Base-by-base conservation (phyloP, 2,113 vertebrate species). In the Alaudala cheleensis region DNA sequence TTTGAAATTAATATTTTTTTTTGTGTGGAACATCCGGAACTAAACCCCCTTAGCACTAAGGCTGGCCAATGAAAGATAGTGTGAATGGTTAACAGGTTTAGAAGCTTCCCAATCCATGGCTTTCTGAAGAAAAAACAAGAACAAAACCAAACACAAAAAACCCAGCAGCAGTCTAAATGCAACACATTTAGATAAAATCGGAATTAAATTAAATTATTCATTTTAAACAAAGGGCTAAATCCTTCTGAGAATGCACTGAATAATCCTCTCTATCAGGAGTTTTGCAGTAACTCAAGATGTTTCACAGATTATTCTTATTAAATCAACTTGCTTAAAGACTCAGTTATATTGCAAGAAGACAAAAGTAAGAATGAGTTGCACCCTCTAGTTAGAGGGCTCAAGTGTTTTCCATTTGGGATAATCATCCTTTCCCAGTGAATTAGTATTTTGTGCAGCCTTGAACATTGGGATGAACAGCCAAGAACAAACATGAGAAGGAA, bases 121-220 rank as follows among this genome's bases (percentile, higher is more conserved):
- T 72, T 12, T 84, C 15, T 50, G 9, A 22, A 40, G 47, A 19
- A 40, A 33, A 47, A 40, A 1, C 0, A 11, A 23, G 14, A 26
- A 45, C 6, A 24, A 62, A 69, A 73, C 69, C 58, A 83, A 58
- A 19, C 26, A 29, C 28, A 44, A 31, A 42, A 47, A 40, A 1
- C 0, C 2, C 1, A 62, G 5, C 19, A 81, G 10, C 13, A 57
- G 15, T 67, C 3, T 92, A 92, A 94, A 90, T 67, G 50, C 15
- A 87, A 96, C 64, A 18, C 61, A 73, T 93, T 95, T 37, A 91
- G 29, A 18, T 74, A 47, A 93, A 96, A 37, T 13, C 17, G 34
- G 44, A 39, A 95, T 95, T 88, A 92, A 58, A 85, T 86, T 91
- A 93, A 93, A 91, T 95, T 94, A 67, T 67, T 65, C 17, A 33